Evolutionary conservation across 2,888 invertebrate genomes (phyloP).

Genomic region (Fabriciana adippe): DNA sequence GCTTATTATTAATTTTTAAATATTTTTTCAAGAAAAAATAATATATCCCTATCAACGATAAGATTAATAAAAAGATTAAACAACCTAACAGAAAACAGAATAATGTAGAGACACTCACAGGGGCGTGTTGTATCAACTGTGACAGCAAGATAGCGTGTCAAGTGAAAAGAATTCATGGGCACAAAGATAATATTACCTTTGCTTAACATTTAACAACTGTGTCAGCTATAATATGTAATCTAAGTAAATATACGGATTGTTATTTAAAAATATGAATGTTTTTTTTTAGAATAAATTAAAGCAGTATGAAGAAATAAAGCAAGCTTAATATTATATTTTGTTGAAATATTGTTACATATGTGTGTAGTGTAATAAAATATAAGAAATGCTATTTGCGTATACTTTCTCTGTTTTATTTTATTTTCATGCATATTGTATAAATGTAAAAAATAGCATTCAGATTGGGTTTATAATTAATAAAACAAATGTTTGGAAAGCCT

Average conservation of each 20-base stretch:
- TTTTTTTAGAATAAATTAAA: neutral
- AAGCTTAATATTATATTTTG: no score
- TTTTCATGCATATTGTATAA: no score
- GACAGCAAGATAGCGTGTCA: slow-evolving; percentile 29
- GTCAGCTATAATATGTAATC: neutral
- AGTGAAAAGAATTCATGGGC: slow-evolving; percentile 23
- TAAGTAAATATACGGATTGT: neutral
- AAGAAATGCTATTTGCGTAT: no score
- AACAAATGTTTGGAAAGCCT: slow-evolving; percentile 2
- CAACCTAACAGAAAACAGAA: slow-evolving; percentile 3
- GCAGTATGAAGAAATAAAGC: neutral
- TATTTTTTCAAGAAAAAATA: neutral
- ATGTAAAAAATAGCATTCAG: neutral
- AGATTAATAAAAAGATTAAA: slow-evolving; percentile 1
- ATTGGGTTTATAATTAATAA: slow-evolving; percentile 4
- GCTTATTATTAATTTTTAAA: no score
- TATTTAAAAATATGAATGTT: neutral
- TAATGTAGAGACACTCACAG: slow-evolving; percentile 26
- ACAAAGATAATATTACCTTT: slow-evolving; percentile 16
- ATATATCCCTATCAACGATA: neutral
- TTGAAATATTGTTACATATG: no score
- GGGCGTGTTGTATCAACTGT: slow-evolving; percentile 31
- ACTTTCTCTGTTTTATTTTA: no score
- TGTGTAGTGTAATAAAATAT: no score
- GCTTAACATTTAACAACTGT: neutral